Base-by-base conservation (phyloP, 2,888 invertebrate genomes). In the Orchesellides sinensis region DNA sequence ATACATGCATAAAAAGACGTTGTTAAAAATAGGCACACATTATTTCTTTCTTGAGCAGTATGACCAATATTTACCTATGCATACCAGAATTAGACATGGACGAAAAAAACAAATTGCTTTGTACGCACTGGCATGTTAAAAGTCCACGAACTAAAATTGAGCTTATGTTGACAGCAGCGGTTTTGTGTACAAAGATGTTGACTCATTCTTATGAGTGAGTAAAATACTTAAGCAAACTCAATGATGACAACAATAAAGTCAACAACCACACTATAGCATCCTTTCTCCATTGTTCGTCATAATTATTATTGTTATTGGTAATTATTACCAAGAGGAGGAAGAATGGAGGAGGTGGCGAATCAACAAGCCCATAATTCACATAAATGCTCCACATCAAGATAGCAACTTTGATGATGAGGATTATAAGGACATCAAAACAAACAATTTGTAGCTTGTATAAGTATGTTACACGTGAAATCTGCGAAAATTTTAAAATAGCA, bases 51-150 rank as follows among this genome's bases (percentile, higher is more conserved):
- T 40, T 40, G 14, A 40, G n/a, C 40, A 14, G 59, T n/a, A n/a
- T 59, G 59, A 59, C 59, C 59, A 59, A 59, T 59, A 59, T 52
- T 52, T 52, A 52, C 23, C 52, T 52, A 52, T 52, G 23, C 32
- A 29, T 27, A 32, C 27, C 32, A 17, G 32, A 29, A 59, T 59
- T 59, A 14, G 59, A 59, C 32, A 29, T 59, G 59, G 59, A 59
- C 12, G 29, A 27, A 32, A 59, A 59, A 59, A 59, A 59, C 29
- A 59, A 27, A 29, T 59, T 59, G 17, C 59, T 59, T 14, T 32
- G 6, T 32, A 29, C n/a, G 29, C 59, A 59, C 17, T 8, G 49
- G 40, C n/a, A n/a, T 54, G 59, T 59, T n/a, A n/a, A n/a, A n/a
- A n/a, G n/a, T n/a, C n/a, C n/a, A n/a, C n/a, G n/a, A n/a, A n/a